Conservation (phyloP, 2,113 vertebrate genomes). For the Bufo gargarizans region DNA sequence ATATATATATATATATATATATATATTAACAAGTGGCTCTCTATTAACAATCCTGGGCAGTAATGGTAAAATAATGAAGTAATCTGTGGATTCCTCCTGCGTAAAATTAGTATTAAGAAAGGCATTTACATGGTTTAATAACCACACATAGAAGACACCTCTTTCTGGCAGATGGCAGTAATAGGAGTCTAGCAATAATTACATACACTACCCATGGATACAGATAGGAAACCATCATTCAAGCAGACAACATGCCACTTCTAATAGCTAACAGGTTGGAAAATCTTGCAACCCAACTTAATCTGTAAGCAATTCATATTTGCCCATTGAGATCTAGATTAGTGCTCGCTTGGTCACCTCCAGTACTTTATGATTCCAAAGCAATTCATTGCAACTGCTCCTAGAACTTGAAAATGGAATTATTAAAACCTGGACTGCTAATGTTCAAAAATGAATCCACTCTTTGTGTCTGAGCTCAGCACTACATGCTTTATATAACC, state of each 20-base stretch:
- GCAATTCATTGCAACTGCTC: not conserved
- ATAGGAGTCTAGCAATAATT: conserved; percentile 28
- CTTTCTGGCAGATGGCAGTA: conserved; percentile 22
- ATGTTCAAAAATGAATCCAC: not conserved
- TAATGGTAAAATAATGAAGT: conserved; percentile 25
- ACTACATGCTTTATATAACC: conserved; percentile 1
- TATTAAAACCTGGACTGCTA: not conserved
- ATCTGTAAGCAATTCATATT: not conserved
- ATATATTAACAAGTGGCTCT: not conserved
- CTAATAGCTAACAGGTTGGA: conserved; percentile 28
- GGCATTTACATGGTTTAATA: conserved; percentile 36
- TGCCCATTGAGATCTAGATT: not conserved
- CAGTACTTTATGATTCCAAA: not conserved
- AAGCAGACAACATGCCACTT: conserved; percentile 23
- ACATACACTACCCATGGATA: conserved; percentile 29
- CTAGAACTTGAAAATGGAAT: not conserved
- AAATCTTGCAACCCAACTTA: not conserved
- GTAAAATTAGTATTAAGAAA: conserved; percentile 30
- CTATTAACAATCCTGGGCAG: not conserved
- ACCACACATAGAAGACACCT: conserved; percentile 26
- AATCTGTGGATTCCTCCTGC: conserved; percentile 8
- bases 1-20: not conserved
- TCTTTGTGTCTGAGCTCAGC: not conserved
- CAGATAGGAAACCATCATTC: not conserved
- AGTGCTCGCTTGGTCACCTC: not conserved